Percentiles rank a stretch among this genome's conserved stretches.
These are phyloP conservation scores for Silurus aristotelis DNA, from an alignment of 2,797 vertebrate genomes.

Conservation along the genomic window DNA sequence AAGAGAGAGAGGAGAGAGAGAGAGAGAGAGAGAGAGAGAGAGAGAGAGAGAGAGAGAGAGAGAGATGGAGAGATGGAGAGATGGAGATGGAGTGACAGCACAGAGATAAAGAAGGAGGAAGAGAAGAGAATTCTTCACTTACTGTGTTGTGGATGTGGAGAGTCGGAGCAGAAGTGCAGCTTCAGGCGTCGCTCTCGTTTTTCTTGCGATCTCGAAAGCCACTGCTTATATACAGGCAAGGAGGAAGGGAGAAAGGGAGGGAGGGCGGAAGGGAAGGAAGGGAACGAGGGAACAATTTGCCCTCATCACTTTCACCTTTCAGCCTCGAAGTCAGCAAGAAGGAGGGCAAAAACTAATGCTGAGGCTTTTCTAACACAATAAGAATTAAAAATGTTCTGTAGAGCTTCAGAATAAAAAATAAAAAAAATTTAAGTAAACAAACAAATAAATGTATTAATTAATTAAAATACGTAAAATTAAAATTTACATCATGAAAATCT, in stretches of 20 bases:
- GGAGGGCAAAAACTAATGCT: no score
- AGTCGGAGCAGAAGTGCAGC: slow-evolving; percentile 28
- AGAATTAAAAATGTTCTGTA: no score
- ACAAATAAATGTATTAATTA: neutral
- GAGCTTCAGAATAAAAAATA: no score
- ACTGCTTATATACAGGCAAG: slow-evolving; percentile 23
- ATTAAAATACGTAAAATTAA: neutral
- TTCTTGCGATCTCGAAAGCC: neutral
- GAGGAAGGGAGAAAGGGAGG: neutral
- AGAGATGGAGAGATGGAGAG: no score
- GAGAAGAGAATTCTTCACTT: slow-evolving; percentile 8
- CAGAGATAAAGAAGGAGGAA: neutral
- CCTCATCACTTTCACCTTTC: neutral
- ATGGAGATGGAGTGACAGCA: no score
- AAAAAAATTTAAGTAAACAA: no score
- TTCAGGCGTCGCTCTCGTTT: slow-evolving; percentile 6
- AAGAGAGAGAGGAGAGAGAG: no score
- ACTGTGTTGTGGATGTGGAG: slow-evolving; percentile 37
- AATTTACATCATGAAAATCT: no score
- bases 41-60: no score
- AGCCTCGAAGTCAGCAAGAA: slow-evolving; percentile 4
- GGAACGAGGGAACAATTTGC: slow-evolving; percentile 4
- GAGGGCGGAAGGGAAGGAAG: neutral
- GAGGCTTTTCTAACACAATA: no score
- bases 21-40: no score